Evolutionary conservation across 2,888 invertebrate genomes (phyloP).

Genomic region (Ectropis crepuscularia): DNA sequence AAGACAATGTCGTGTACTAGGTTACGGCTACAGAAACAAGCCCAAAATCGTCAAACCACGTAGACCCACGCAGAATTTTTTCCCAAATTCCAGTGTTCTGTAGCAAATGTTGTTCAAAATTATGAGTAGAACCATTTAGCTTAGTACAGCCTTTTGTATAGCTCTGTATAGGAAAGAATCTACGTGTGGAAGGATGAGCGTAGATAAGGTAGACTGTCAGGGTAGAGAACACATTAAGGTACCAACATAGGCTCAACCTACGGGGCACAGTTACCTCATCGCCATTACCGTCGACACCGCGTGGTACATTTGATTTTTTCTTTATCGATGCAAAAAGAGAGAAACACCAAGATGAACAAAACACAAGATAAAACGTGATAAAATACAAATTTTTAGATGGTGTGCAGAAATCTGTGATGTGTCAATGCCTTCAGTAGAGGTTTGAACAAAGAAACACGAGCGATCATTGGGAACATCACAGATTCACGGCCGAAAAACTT

Average conservation of each 20-base stretch:
- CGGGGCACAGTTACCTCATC: conserved; percentile 90
- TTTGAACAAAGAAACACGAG: conserved; percentile 34
- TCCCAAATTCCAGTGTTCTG: no score
- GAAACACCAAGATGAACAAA: conserved; percentile 83
- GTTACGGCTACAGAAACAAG: no score
- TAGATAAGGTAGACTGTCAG: conserved; percentile 53
- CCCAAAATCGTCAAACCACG: no score
- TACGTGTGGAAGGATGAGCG: conserved; percentile 64
- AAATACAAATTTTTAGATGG: conserved; percentile 50
- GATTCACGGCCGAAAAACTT: conserved; percentile 49
- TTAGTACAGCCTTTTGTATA: no score
- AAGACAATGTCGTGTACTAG: no score
- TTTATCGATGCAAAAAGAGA: conserved; percentile 86
- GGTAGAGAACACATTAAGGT: conserved; percentile 57
- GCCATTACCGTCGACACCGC: conserved; percentile 97
- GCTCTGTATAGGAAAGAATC: conserved; percentile 31
- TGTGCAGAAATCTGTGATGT: conserved; percentile 60
- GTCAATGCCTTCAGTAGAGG: conserved; percentile 43
- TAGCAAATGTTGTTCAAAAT: no score
- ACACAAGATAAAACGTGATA: conserved; percentile 61
- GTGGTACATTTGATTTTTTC: conserved; percentile 97
- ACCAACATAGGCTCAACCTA: conserved; percentile 75
- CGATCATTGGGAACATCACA: conserved; percentile 54
- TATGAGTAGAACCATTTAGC: no score
- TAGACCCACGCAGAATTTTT: no score